Base-by-base conservation (phyloP, 2,888 invertebrate species). In the Leucoma salicis region DNA sequence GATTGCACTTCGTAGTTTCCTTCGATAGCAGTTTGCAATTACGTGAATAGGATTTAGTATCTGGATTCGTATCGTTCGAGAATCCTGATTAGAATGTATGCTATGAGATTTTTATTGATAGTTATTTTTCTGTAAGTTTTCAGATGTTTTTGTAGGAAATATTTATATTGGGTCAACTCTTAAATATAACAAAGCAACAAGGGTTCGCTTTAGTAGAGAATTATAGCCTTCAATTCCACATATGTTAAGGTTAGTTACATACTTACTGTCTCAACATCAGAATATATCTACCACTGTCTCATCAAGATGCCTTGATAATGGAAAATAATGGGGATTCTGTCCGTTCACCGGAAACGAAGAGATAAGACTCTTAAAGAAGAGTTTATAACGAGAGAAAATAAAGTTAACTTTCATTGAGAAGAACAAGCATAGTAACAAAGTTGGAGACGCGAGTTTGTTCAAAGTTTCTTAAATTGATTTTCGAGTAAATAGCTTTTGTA, bases 301-400 rank as follows among this genome's bases (percentile, higher is more conserved):
- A 70, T 76, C 76, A 70, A 68, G 68, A 74, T 72, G 68, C 66
- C 74, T 60, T 70, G 81, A 83, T 84, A 86, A 85, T 79, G 66
- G 64, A 74, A 74, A 85, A 74, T 84, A 84, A 87, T 82, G 82
- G 77, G 66, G 69, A 68, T 72, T 70, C 71, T 70, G 74, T 67
- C 70, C 60, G 58, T 65, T 57, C 62, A 61, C 66, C 67, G 70
- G 71, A 73, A 77, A 82, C 77, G 71, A 78, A 66, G 63, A 78
- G 82, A 85, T 80, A 83, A 74, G 70, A 59, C 58, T 61, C 68
- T 70, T 78, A 74, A 73, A 76, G 73, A 76, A 70, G 70, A 76
- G 72, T 83, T 82, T 82, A 78, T 82, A 70, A 72, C 71, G 70
- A 68, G 65, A 72, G 66, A 59, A 65, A 73, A 73, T 63, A 63